Evolutionary conservation across 1,140 invertebrate species (phyloP).

Genomic region (Drosophila pandora): DNA sequence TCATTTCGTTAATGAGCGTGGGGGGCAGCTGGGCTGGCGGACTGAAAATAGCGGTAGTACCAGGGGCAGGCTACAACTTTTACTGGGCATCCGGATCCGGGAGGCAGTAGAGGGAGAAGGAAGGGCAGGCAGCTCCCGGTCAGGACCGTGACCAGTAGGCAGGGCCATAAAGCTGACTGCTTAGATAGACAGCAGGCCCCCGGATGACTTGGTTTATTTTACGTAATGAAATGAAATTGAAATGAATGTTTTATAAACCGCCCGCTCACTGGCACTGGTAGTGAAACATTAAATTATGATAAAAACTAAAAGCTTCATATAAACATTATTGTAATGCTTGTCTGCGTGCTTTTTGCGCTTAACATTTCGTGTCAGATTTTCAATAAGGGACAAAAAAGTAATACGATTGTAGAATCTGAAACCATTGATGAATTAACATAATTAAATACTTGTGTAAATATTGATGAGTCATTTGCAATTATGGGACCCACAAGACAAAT

Average conservation of each 20-base stretch:
- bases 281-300: constrained; percentile 66
- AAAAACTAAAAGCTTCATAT: constrained; percentile 45
- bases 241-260: constrained; percentile 80
- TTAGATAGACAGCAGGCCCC: constrained; percentile 58
- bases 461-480: constrained; percentile 46
- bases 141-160: constrained; percentile 26
- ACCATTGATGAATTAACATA: constrained; percentile 39
- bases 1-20: constrained; percentile 82
- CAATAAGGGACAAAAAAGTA: constrained; percentile 18
- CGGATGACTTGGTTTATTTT: constrained; percentile 79
- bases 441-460: constrained; percentile 37
- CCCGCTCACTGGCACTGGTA: constrained; percentile 5
- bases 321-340: constrained; percentile 21
- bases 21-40: constrained; percentile 7
- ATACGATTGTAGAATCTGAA: constrained; percentile 34
- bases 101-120: not conserved
- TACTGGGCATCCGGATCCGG: constrained; percentile 68
- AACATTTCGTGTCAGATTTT: constrained; percentile 7
- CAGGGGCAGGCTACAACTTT: constrained; percentile 61
- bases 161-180: constrained; percentile 48
- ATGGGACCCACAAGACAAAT: constrained; percentile 4
- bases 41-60: not conserved
- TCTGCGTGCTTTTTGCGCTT: constrained; percentile 2
- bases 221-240: constrained; percentile 82
- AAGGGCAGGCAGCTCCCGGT: constrained; percentile 3